These are phyloP conservation scores for Drosophila neotestacea DNA, from an alignment of 2,888 invertebrate genomes.

Conservation along the genomic window DNA sequence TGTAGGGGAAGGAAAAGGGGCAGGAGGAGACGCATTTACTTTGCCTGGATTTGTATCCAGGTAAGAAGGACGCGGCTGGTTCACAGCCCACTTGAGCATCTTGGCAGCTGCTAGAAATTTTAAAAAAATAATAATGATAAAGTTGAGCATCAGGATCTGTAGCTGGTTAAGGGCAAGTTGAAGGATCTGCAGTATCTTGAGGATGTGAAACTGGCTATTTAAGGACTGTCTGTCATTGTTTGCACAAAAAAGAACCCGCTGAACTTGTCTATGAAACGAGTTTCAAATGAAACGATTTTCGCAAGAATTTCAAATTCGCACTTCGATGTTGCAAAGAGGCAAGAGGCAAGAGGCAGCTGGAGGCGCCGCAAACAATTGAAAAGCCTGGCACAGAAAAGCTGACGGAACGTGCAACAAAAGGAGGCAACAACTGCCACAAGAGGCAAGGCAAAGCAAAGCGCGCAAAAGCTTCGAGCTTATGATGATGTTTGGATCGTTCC, in stretches of 20 bases:
- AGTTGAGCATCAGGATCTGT: constrained; percentile 23
- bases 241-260: constrained; percentile 46
- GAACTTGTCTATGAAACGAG: constrained; percentile 54
- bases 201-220: constrained; percentile 54
- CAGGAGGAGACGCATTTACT: constrained; percentile 22
- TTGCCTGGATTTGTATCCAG: constrained; percentile 54
- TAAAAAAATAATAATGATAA: background rate
- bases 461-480: constrained; percentile 1
- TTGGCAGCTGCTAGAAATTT: constrained; percentile 49
- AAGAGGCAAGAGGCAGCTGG: constrained; percentile 15
- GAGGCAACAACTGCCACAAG: background rate
- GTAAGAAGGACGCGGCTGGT: constrained; percentile 81
- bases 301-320: constrained; percentile 49
- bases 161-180: background rate
- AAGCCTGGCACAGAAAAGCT: background rate
- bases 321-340: constrained; percentile 4
- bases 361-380: constrained; percentile 57
- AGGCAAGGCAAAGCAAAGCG: constrained; percentile 3
- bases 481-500: constrained; percentile 5
- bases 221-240: constrained; percentile 35
- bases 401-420: constrained; percentile 27
- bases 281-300: constrained; percentile 31
- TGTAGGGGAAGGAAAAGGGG: background rate
- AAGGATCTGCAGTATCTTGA: constrained; percentile 5
- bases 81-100: constrained; percentile 85